Base-by-base conservation (phyloP, 2,888 invertebrate genomes). In the Deilephila elpenor region DNA sequence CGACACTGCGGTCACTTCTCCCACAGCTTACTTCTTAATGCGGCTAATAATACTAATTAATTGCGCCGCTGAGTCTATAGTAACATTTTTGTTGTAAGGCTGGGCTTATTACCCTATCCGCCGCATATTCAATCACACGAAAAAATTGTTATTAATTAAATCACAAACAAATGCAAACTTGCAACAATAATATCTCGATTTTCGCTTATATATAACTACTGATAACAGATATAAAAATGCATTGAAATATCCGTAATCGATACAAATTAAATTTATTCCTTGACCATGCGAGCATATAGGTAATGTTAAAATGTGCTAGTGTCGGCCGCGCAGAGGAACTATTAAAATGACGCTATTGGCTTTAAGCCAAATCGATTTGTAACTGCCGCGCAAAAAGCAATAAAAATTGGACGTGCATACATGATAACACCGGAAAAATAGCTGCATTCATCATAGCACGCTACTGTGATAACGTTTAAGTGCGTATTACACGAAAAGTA, bases 301-400 rank as follows among this genome's bases (percentile, higher is more conserved):
- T 25, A 78, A 82, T 79, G 72, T 80, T 82, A 80, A 83, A 80
- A 80, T 82, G 82, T 83, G 76, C 76, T 78, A 81, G 79, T 82
- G 85, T 83, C 80, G 80, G 77, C 81, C 79, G 59, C 84, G 86
- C 85, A 88, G 88, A 87, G 85, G 83, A 86, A 88, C 91, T 91
- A 90, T 92, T 92, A 92, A 91, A 93, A 91, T 92, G 89, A 92
- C 83, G 89, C 88, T 83, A 89, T 91, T 93, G 93, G 93, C 92
- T 86, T 88, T 80, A 88, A 88, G 91, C 93, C 93, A 93, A 93
- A 93, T 93, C 93, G 93, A 93, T 93, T 93, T 91, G 92, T 91
- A 91, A 92, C 92, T 91, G 92, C 92, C 87, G 88, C 88, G 89
- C 89, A 92, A 91, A 93, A 91, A 89, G 92, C 91, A 92, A 92